A percentile compares a stretch with the other conserved stretches of the same genome.
Evolutionary conservation across 2,797 vertebrate genomes (phyloP).

Genomic region (Cirrhinus mrigala): DNA sequence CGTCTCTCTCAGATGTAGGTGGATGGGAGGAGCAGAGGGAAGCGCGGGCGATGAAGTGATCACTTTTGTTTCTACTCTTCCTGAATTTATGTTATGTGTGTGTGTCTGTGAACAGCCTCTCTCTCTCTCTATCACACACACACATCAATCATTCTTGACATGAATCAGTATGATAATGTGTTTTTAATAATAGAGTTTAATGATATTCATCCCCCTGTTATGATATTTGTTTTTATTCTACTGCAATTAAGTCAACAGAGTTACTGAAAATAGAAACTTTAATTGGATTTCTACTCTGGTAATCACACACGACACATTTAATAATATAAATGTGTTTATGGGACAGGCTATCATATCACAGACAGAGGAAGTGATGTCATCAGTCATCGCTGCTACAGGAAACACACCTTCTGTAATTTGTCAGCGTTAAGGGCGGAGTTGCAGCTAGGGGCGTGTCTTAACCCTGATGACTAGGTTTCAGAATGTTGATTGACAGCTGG

Average conservation of each 20-base stretch:
- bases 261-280: conserved; percentile 47
- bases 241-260: neutral
- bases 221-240: neutral
- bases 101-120: neutral
- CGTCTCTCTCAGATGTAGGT: neutral
- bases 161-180: too few species aligned
- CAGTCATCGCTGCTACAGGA: neutral
- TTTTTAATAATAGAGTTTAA: neutral
- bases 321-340: conserved; percentile 37
- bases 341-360: neutral
- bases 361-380: conserved; percentile 5
- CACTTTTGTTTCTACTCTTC: neutral
- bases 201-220: neutral
- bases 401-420: neutral
- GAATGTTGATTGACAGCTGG: neutral
- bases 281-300: conserved; percentile 12
- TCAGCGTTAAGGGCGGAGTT: neutral
- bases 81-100: neutral
- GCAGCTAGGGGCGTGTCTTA: neutral
- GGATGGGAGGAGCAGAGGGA: neutral
- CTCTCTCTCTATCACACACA: neutral
- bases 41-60: neutral
- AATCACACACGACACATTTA: conserved; percentile 44
- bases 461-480: neutral
- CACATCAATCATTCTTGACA: neutral